Conservation (phyloP, 2,113 vertebrate species). For the Todiramphus saurophagus region DNA sequence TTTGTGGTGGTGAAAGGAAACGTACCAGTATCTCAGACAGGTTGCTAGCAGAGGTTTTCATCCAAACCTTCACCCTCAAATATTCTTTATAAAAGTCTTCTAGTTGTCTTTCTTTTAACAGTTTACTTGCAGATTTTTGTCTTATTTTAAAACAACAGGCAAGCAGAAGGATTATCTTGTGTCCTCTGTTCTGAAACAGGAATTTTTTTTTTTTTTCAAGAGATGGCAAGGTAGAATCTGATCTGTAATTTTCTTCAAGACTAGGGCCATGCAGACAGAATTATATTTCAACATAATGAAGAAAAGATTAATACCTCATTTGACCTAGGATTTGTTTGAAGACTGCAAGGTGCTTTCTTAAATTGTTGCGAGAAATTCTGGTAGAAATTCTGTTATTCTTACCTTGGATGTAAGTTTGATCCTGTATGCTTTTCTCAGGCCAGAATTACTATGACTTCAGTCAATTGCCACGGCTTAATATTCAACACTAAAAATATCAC, state of each 20-base stretch:
- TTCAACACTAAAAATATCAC: neutral
- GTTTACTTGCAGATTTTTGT: neutral
- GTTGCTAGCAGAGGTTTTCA: neutral
- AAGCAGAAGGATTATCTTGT: neutral
- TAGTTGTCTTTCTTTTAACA: neutral
- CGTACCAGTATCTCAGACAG: neutral
- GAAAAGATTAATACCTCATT: neutral
- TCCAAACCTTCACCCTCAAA: neutral
- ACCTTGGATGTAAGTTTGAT: neutral
- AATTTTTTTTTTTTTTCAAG: neutral
- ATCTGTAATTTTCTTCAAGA: neutral
- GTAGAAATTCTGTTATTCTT: neutral
- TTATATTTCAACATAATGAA: neutral
- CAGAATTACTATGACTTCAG: neutral
- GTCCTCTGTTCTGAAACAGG: neutral
- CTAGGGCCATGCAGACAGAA: neutral
- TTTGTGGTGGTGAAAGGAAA: neutral
- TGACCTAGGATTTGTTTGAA: neutral
- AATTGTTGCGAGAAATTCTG: neutral
- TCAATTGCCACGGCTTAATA: neutral
- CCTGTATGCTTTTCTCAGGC: neutral
- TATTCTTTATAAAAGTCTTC: neutral
- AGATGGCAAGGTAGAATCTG: neutral
- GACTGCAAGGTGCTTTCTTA: neutral
- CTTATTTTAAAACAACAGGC: neutral